Percentiles rank a stretch among this genome's conserved stretches.
Evolutionary conservation across 2,797 vertebrate genomes (phyloP).

Genomic region (Mionectes olivaceus): DNA sequence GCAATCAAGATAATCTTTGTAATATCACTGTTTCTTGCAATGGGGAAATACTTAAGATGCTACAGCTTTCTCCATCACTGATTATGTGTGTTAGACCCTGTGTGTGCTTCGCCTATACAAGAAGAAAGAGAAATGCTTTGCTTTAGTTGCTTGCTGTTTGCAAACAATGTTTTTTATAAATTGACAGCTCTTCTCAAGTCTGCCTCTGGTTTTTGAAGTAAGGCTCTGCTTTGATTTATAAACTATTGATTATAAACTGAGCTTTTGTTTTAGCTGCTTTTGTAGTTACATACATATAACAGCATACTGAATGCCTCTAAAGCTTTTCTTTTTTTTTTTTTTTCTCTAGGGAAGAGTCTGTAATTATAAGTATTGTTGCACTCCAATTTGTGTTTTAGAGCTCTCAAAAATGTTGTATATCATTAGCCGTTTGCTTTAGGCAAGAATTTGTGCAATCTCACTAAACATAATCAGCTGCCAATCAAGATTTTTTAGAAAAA

Average conservation of each 20-base stretch:
- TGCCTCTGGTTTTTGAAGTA: background rate
- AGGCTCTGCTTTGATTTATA: conserved; percentile 2
- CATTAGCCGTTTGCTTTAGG: background rate
- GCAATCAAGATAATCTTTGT: background rate
- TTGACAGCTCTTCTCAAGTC: background rate
- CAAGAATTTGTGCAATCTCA: background rate
- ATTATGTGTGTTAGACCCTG: background rate
- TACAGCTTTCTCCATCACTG: background rate
- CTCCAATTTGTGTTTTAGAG: background rate
- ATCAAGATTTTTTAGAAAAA: background rate
- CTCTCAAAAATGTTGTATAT: background rate
- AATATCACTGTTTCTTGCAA: background rate
- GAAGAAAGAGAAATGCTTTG: background rate
- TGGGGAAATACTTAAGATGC: background rate
- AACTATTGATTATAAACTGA: background rate
- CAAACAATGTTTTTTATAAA: background rate
- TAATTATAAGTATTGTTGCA: background rate
- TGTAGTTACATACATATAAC: background rate
- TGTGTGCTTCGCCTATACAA: background rate
- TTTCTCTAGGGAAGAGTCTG: background rate
- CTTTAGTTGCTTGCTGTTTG: background rate
- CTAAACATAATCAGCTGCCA: background rate
- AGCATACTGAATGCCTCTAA: background rate
- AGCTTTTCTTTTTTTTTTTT: background rate
- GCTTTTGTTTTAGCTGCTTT: background rate